Conservation (phyloP, 2,797 vertebrate genomes). For the Gymnothorax javanicus region DNA sequence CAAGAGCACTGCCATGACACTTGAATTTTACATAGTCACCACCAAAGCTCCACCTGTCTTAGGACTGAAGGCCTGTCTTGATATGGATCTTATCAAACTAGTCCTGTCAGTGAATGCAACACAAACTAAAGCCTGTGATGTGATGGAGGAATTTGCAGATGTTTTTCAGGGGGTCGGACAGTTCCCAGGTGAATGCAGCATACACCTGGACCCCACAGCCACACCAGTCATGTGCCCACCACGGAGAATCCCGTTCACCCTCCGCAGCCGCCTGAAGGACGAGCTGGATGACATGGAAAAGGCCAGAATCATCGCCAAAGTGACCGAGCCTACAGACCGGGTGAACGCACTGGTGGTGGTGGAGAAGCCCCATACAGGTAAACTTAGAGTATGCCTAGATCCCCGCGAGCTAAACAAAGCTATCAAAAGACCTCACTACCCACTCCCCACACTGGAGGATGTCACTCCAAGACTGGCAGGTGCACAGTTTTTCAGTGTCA, state of each 20-base stretch:
- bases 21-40: constrained; percentile 21
- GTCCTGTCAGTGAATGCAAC: not conserved
- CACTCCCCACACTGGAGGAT: not conserved
- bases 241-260: not conserved
- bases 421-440: not conserved
- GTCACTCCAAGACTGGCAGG: constrained; percentile 20
- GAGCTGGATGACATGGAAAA: constrained; percentile 26
- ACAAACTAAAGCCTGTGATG: not conserved
- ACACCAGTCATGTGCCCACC: constrained; percentile 17
- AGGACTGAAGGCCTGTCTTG: not conserved
- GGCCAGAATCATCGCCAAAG: not conserved
- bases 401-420: not conserved
- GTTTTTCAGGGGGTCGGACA: not conserved
- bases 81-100: constrained; percentile 26
- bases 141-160: constrained; percentile 2
- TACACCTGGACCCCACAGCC: not conserved
- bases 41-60: constrained; percentile 16
- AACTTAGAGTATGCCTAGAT: constrained; percentile 1
- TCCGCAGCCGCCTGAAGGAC: constrained; percentile 6
- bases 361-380: constrained; percentile 1
- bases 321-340: constrained; percentile 3
- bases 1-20: constrained; percentile 10
- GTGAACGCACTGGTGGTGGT: constrained; percentile 1
- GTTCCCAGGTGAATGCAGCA: constrained; percentile 10
- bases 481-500: constrained; percentile 7